Evolutionary conservation across 2,113 vertebrate genomes (phyloP).

Genomic region (Protomyctophum bolini): DNA sequence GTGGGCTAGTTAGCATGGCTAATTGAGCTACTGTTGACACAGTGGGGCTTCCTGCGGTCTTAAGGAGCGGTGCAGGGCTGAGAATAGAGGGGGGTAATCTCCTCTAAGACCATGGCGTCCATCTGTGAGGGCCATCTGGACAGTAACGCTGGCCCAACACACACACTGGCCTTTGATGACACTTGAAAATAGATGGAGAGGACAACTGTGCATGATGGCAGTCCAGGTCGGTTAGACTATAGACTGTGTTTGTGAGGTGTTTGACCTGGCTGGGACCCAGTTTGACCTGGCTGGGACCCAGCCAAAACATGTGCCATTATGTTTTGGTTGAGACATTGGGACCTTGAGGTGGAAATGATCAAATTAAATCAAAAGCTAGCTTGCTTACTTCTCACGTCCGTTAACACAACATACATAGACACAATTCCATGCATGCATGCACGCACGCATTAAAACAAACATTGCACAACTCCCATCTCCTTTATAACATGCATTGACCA

Average conservation of each 20-base stretch:
- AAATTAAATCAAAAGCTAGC: too few species aligned
- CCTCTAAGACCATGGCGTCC: constrained; percentile 82
- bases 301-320: too few species aligned
- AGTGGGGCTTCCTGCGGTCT: constrained; percentile 57
- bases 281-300: too few species aligned
- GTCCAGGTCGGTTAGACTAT: constrained; percentile 28
- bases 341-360: too few species aligned
- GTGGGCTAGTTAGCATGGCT: constrained; percentile 40
- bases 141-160: constrained; percentile 29
- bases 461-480: background rate
- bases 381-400: too few species aligned
- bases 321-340: too few species aligned
- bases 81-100: constrained; percentile 83
- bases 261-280: too few species aligned
- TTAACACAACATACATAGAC: background rate
- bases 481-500: background rate
- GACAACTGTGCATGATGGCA: constrained; percentile 34
- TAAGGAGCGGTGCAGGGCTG: constrained; percentile 57
- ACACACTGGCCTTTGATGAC: constrained; percentile 18
- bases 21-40: constrained; percentile 72
- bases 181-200: constrained; percentile 28
- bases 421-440: background rate
- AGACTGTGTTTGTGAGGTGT: constrained; percentile 3
- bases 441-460: background rate
- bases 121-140: constrained; percentile 86